Conservation (phyloP, 2,797 vertebrate species). For the Nothura maculosa region DNA sequence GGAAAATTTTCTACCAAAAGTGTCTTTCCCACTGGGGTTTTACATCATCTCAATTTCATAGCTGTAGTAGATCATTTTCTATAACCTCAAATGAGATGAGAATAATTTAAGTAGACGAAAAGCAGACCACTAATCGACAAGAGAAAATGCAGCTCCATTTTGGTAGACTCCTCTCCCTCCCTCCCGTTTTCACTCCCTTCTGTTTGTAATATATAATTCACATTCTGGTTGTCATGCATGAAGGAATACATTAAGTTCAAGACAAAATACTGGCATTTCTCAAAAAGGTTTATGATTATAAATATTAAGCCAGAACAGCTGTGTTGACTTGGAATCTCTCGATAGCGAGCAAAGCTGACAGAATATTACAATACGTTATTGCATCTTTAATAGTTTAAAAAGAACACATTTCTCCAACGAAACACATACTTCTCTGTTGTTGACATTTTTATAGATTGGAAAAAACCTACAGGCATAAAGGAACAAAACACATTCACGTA, state of each 20-base stretch:
- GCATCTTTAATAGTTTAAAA: constrained; percentile 1
- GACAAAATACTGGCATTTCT: constrained; percentile 1
- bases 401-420: not conserved
- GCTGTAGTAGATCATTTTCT: not conserved
- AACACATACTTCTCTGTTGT: not conserved
- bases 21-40: not conserved
- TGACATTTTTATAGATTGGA: constrained; percentile 37
- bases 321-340: constrained; percentile 12
- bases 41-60: not conserved
- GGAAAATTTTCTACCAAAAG: not conserved
- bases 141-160: not conserved
- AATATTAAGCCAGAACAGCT: constrained; percentile 41
- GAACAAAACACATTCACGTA: not conserved
- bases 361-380: not conserved
- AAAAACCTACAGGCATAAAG: not conserved
- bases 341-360: not conserved
- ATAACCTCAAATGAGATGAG: not conserved
- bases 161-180: not conserved
- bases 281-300: constrained; percentile 19
- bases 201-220: not conserved
- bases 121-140: not conserved
- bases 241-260: not conserved
- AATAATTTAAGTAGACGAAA: constrained; percentile 14
- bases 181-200: not conserved
- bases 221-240: not conserved